Conservation (phyloP, 2,888 invertebrate genomes). For the Isotomurus palustris region DNA sequence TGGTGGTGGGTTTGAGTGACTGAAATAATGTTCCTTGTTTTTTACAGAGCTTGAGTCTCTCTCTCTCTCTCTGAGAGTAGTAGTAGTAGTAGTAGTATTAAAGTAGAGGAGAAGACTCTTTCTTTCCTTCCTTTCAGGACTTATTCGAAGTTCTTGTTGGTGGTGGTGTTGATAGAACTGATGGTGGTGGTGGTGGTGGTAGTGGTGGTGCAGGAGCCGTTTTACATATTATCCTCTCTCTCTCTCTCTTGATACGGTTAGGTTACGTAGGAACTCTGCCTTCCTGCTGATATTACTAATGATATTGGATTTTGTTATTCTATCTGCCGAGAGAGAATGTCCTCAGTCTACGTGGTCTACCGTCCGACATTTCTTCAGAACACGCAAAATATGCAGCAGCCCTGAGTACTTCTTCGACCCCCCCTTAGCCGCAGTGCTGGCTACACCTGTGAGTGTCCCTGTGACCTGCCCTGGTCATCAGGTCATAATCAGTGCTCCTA, state of each 20-base stretch:
- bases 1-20: background rate
- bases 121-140: too few species aligned
- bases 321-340: background rate
- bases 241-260: conserved; percentile 3
- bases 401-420: background rate
- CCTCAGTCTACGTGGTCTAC: background rate
- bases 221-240: conserved; percentile 3
- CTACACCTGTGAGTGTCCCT: conserved; percentile 4
- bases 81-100: background rate
- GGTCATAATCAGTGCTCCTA: background rate
- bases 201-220: conserved; percentile 4
- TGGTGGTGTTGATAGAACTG: too few species aligned
- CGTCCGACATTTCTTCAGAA: background rate
- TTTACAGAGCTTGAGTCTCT: background rate
- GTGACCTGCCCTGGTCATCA: conserved; percentile 11
- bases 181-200: background rate
- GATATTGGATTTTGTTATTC: conserved; percentile 9
- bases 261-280: background rate
- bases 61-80: background rate
- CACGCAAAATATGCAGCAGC: too few species aligned
- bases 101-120: conserved; percentile 1
- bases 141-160: too few species aligned
- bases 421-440: conserved; percentile 7
- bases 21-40: background rate
- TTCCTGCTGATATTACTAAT: background rate